Evolutionary conservation across 2,888 invertebrate genomes (phyloP).

Genomic region (Cheilosia vernalis): DNA sequence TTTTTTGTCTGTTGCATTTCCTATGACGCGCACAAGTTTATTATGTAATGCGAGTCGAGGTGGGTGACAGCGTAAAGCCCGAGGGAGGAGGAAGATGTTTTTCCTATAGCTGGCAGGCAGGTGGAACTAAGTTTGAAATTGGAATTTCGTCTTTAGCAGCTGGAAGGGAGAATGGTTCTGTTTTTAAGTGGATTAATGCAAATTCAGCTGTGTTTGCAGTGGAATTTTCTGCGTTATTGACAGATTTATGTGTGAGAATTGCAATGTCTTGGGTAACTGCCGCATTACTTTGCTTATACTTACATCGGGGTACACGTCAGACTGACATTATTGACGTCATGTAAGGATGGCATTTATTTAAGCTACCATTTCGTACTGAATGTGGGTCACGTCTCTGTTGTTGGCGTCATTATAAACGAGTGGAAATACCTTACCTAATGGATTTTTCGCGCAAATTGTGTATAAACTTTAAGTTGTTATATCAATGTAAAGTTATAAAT

Average conservation of each 20-base stretch:
- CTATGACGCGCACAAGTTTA: slow-evolving; percentile 37
- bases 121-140: slow-evolving; percentile 42
- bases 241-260: slow-evolving; percentile 21
- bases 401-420: no score
- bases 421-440: no score
- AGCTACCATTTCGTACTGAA: not conserved
- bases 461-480: no score
- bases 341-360: not conserved
- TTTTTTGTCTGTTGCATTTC: slow-evolving; percentile 34
- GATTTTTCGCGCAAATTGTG: no score
- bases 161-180: not conserved
- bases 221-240: slow-evolving; percentile 9
- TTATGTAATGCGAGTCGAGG: slow-evolving; percentile 15
- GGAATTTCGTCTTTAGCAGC: slow-evolving; percentile 15
- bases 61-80: not conserved
- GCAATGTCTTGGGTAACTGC: not conserved
- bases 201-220: slow-evolving; percentile 11
- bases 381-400: not conserved
- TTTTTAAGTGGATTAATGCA: slow-evolving; percentile 44
- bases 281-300: slow-evolving; percentile 10
- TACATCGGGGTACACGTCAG: not conserved
- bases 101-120: slow-evolving; percentile 41
- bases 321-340: slow-evolving; percentile 18
- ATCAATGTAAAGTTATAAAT: no score
- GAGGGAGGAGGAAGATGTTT: not conserved